A percentile compares a stretch with the other conserved stretches of the same genome.
These are phyloP conservation scores for Musca vetustissima DNA, from an alignment of 1,140 invertebrate genomes.

Conservation along the genomic window DNA sequence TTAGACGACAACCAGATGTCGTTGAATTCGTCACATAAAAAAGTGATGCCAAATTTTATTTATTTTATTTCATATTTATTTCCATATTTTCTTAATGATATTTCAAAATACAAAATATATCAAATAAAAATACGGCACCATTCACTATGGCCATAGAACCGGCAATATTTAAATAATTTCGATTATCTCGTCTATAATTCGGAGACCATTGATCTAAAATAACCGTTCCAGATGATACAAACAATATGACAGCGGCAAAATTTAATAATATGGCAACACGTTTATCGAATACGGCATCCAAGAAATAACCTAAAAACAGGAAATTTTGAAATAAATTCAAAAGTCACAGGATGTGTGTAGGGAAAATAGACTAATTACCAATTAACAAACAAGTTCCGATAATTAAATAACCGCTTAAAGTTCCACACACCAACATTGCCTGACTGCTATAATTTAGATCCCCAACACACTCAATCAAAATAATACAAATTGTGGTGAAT, in stretches of 20 bases:
- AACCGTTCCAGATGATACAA: slow-evolving; percentile 67
- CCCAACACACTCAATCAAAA: slow-evolving; percentile 62
- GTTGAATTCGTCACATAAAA: too few species aligned
- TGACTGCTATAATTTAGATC: slow-evolving; percentile 57
- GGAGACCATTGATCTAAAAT: slow-evolving; percentile 60
- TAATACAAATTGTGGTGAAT: slow-evolving; percentile 61
- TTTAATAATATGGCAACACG: slow-evolving; percentile 73
- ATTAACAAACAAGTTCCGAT: slow-evolving; percentile 62
- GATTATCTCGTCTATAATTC: slow-evolving; percentile 50
- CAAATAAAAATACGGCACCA: slow-evolving; percentile 68
- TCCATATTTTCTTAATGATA: too few species aligned
- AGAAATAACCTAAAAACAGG: slow-evolving; percentile 64
- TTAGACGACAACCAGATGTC: too few species aligned
- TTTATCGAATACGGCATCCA: slow-evolving; percentile 62
- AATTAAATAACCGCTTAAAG: slow-evolving; percentile 65
- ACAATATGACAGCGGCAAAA: slow-evolving; percentile 67
- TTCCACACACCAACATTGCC: slow-evolving; percentile 64
- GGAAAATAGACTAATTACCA: slow-evolving; percentile 51
- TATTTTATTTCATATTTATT: too few species aligned
- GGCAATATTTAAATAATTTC: slow-evolving; percentile 66
- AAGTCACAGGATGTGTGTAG: background rate
- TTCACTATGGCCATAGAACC: slow-evolving; percentile 70
- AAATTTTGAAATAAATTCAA: slow-evolving; percentile 58
- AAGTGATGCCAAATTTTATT: too few species aligned
- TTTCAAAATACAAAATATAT: slow-evolving; percentile 68